Base-by-base conservation (phyloP, 2,797 vertebrate genomes). In the Xenops minutus region DNA sequence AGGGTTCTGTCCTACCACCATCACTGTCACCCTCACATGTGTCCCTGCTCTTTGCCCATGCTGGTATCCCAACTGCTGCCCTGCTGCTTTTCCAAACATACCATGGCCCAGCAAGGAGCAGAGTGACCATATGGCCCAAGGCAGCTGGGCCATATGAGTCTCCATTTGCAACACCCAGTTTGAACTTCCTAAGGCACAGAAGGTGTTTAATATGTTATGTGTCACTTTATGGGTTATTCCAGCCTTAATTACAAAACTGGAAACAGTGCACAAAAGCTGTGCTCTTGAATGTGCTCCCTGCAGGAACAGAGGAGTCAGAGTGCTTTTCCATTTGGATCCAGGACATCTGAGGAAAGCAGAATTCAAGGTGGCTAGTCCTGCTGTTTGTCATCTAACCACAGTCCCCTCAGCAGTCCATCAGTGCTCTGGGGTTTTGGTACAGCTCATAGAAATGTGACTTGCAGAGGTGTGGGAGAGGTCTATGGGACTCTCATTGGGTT, bases 121-220 rank as follows among this genome's bases (percentile, higher is more conserved):
- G 71, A 51, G 66, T 34, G 71, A 71, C 85, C 93, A 80, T 91
- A 93, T 92, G 95, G 93, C 64, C 96, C 59, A 69, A 66, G 81
- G 84, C 69, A 96, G 87, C 86, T 94, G 94, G 94, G 55, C 71
- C 44, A 20, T 85, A 6, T 34, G 76, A 97, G 46, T 18, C 90
- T 72, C 78, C 95, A 66, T 95, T 95, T 95, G 82, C 55, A 72
- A 85, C 88, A 79, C 86, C 87, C 88, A 88, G 22, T 36, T 34
- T 66, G 71, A 7, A 9, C 36, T 95, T 85, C 32, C 84, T 85
- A 62, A 94, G 43, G 73, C 3, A 10, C 80, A 95, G 91, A 95
- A 81, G 92, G 91, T 85, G 68, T 96, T 96, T 96, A 94, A 92
- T 89, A 93, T 68, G 92, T 88, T 92, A 73, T 55, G 75, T 94